Percentiles rank a stretch among this genome's conserved stretches.
Conservation (phyloP, 2,888 invertebrate species). For the Nycteola revayana region DNA sequence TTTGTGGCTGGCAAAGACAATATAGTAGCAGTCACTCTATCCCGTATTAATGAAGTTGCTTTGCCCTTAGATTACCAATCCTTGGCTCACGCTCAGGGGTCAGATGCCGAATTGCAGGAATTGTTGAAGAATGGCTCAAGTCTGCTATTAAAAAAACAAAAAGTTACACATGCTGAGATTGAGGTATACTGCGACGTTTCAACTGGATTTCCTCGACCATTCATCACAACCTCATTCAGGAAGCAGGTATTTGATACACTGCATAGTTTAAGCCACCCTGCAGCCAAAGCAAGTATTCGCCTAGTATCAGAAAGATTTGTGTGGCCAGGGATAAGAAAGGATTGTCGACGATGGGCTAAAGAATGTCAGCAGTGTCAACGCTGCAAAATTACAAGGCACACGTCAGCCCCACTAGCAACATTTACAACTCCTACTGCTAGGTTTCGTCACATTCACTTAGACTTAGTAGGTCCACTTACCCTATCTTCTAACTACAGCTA, state of each 20-base stretch:
- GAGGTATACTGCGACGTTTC: conserved; percentile 3
- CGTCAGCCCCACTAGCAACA: not conserved
- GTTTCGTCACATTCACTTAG: conserved; percentile 38
- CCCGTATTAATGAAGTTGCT: not conserved
- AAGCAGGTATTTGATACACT: conserved; percentile 2
- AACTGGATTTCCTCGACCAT: not conserved
- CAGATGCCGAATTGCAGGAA: not conserved
- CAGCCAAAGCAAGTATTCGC: conserved; percentile 3
- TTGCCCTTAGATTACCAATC: not conserved
- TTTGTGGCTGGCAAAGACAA: not conserved
- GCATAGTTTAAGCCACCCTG: conserved; percentile 6
- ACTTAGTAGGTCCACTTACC: conserved; percentile 33
- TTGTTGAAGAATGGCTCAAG: not conserved
- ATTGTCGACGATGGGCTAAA: conserved; percentile 41
- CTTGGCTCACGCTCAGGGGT: not conserved
- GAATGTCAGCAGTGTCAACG: conserved; percentile 43
- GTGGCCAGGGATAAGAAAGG: conserved; percentile 46
- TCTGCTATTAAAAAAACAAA: not conserved
- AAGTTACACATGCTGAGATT: not conserved
- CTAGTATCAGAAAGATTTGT: conserved; percentile 44
- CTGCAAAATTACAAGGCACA: conserved; percentile 38
- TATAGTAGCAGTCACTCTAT: not conserved
- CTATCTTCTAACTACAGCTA: conserved; percentile 14
- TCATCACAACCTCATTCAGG: not conserved
- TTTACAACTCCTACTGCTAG: not conserved